phyloP scores from a whole-genome alignment of 2,888 invertebrate genomes.

The Clitarchus hookeri region DNA sequence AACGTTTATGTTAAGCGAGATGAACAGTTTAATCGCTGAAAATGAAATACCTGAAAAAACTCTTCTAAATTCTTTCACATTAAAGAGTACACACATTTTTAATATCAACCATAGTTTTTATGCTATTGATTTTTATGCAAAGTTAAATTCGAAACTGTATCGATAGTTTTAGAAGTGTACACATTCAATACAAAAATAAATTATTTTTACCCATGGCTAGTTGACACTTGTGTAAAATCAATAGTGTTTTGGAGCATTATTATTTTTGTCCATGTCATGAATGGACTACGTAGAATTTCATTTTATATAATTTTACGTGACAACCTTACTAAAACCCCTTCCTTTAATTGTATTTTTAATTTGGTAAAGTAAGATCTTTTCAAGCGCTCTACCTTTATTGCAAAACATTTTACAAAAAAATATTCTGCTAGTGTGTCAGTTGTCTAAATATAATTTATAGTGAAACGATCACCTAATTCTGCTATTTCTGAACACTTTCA shows the following conservation, averaged over 20 bases:
- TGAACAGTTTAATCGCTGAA: too few relatives aligned
- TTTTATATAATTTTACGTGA: neutral
- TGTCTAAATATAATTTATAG: too few relatives aligned
- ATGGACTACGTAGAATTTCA: too few relatives aligned
- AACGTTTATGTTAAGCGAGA: too few relatives aligned
- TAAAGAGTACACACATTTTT: neutral
- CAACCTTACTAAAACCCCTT: too few relatives aligned
- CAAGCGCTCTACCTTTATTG: too few relatives aligned
- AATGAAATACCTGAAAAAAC: neutral
- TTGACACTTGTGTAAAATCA: neutral
- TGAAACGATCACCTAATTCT: too few relatives aligned
- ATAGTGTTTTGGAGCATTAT: neutral
- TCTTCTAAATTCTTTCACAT: neutral
- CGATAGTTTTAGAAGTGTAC: neutral
- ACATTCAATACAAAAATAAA: neutral
- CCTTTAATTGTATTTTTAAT: too few relatives aligned
- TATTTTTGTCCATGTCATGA: neutral
- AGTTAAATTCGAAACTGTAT: neutral
- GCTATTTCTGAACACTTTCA: too few relatives aligned
- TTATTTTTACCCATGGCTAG: neutral
- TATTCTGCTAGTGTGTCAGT: too few relatives aligned
- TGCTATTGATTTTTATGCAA: neutral
- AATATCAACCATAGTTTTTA: neutral
- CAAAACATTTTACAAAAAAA: too few relatives aligned
- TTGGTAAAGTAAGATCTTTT: too few relatives aligned